These are phyloP conservation scores for Myotis lucifugus DNA, from an alignment of 2,113 vertebrate genomes.

Conservation along the genomic window DNA sequence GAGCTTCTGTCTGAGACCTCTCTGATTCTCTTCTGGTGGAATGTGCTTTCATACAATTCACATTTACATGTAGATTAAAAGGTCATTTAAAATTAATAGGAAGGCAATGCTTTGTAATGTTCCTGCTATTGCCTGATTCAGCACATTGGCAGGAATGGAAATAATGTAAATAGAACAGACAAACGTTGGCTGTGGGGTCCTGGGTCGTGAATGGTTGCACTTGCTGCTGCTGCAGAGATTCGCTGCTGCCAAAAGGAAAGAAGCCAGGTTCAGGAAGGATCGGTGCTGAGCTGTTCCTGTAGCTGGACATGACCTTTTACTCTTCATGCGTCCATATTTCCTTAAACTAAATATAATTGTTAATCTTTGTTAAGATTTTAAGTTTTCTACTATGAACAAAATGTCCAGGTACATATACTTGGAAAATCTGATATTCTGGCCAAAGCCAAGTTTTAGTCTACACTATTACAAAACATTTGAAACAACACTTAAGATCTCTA, in stretches of 20 bases:
- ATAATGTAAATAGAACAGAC: slow-evolving; percentile 77
- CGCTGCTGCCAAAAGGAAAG: slow-evolving; percentile 81
- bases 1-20: slow-evolving; percentile 43
- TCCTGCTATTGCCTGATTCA: slow-evolving; percentile 71
- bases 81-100: slow-evolving; percentile 84
- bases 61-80: slow-evolving; percentile 85
- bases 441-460: neutral
- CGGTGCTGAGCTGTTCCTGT: slow-evolving; percentile 89
- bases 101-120: slow-evolving; percentile 84
- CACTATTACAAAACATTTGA: neutral
- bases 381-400: slow-evolving; percentile 49
- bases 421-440: slow-evolving; percentile 44
- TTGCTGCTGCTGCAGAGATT: slow-evolving; percentile 88
- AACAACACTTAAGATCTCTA: neutral
- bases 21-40: slow-evolving; percentile 66
- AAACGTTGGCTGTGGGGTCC: slow-evolving; percentile 71
- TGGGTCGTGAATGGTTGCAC: slow-evolving; percentile 84
- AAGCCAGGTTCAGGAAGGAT: slow-evolving; percentile 90
- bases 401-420: slow-evolving; percentile 1
- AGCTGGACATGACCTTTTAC: slow-evolving; percentile 83
- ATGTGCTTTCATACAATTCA: slow-evolving; percentile 80
- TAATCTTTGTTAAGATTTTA: slow-evolving; percentile 37
- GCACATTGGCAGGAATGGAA: slow-evolving; percentile 70
- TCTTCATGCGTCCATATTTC: slow-evolving; percentile 54
- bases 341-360: slow-evolving; percentile 51